These are phyloP conservation scores for Hippolais icterina DNA, from an alignment of 2,113 vertebrate species.

Conservation along the genomic window DNA sequence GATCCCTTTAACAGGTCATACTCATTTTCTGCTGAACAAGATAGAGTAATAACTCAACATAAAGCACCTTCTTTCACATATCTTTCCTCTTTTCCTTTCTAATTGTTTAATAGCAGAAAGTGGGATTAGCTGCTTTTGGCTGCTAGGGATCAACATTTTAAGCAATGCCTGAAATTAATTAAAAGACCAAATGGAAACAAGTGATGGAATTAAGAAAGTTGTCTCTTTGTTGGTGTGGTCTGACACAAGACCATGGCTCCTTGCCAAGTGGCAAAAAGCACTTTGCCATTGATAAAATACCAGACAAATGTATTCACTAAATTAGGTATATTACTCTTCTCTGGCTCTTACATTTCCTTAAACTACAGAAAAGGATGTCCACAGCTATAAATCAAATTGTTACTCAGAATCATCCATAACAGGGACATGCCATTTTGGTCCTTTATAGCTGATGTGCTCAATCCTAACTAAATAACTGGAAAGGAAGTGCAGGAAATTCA, in stretches of 20 bases:
- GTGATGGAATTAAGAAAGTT: slow-evolving; percentile 59
- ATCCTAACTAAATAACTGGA: slow-evolving; percentile 73
- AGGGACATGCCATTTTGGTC: slow-evolving; percentile 64
- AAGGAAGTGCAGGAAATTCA: slow-evolving; percentile 69
- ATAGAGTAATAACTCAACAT: slow-evolving; percentile 69
- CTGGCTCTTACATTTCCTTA: slow-evolving; percentile 67
- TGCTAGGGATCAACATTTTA: slow-evolving; percentile 41
- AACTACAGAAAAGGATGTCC: slow-evolving; percentile 62
- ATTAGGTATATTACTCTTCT: slow-evolving; percentile 74
- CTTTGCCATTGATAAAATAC: slow-evolving; percentile 75
- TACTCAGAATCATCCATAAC: slow-evolving; percentile 52
- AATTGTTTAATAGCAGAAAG: slow-evolving; percentile 71
- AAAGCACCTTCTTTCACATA: slow-evolving; percentile 63
- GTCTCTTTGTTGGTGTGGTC: slow-evolving; percentile 38
- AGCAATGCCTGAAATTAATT: slow-evolving; percentile 72
- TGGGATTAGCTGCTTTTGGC: slow-evolving; percentile 64
- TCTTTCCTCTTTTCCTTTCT: slow-evolving; percentile 61
- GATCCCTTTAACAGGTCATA: slow-evolving; percentile 63
- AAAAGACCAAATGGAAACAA: slow-evolving; percentile 67
- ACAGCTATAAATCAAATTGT: slow-evolving; percentile 69
- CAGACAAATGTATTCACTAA: slow-evolving; percentile 73
- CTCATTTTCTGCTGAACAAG: slow-evolving; percentile 72
- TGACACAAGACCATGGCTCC: slow-evolving; percentile 50
- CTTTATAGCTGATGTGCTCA: slow-evolving; percentile 69
- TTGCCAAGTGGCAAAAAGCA: slow-evolving; percentile 72